Evolutionary conservation across 2,113 vertebrate species (phyloP), one percentile per base, ranked within the genome.

Genomic region (Charadrius vociferus): DNA sequence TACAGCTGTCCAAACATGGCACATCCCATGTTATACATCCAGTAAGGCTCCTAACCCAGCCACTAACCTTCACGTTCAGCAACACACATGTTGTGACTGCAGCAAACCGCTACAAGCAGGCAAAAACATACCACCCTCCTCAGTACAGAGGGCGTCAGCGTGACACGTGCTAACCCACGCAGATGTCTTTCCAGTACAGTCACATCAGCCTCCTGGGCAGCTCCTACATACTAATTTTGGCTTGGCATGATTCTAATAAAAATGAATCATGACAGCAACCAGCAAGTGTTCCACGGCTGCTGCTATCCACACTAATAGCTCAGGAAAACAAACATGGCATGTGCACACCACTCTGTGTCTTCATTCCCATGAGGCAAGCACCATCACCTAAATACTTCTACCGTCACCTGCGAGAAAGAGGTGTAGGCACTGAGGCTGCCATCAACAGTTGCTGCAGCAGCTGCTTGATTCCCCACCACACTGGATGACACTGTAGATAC

Each of bases 131-230:
- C n/a, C 72, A 59, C 74, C 55, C 34, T 43, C 14, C 83, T 9
- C 1, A 0, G 37, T 10, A 27, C 32, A 14, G n/a, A 34, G 32
- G 50, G 14, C 2, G 0, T 6, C 79, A 77, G 78, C 1, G 0
- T 32, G 37, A 87, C 0, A 0, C 1, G 1, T 41, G 84, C 89
- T 87, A 43, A 52, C 81, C 61, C 91, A 91, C 79, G 55, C 5
- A n/a, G 29, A n/a, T 74, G 79, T 89, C 93, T 74, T 89, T n/a
- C 67, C 83, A 52, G 50, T 27, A 74, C 53, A 45, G 23, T 45
- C 95, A 89, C 83, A 86, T 47, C 87, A 95, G 95, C 77, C 90
- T 84, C 72, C 63, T 14, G 72, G 83, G 90, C 83, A 90, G 52
- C 71, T 91, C 74, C 79, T 78, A 80, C 75, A 49, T 20, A 29